Conservation (phyloP, 2,113 vertebrate species). For the Chaenocephalus aceratus region DNA sequence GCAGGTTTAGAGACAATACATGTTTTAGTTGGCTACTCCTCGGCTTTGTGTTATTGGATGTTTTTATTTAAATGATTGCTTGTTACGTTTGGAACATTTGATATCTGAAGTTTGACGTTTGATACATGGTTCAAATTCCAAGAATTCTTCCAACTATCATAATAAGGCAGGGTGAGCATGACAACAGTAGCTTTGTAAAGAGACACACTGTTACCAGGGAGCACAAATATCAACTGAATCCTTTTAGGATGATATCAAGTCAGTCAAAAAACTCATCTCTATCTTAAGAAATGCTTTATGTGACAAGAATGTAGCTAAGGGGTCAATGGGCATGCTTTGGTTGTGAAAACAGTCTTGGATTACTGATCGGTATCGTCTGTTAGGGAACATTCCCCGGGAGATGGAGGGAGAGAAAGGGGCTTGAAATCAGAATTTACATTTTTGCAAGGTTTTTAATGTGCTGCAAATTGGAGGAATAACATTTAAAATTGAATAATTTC, state of each 20-base stretch:
- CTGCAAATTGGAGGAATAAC: not conserved
- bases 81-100: slow-evolving; percentile 17
- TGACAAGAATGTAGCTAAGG: slow-evolving; percentile 49
- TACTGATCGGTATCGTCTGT: slow-evolving; percentile 41
- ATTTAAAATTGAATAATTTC: not conserved
- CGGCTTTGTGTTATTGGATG: not conserved
- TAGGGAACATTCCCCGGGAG: slow-evolving; percentile 4
- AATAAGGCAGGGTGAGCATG: slow-evolving; percentile 35
- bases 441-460: not conserved
- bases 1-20: not conserved
- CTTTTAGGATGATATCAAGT: slow-evolving; percentile 55
- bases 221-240: slow-evolving; percentile 27
- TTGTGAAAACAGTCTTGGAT: slow-evolving; percentile 41
- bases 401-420: not conserved
- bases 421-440: not conserved
- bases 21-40: not conserved
- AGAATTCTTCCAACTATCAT: slow-evolving; percentile 43
- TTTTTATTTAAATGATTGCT: not conserved
- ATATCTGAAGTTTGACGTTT: slow-evolving; percentile 5
- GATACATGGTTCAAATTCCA: slow-evolving; percentile 45
- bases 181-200: slow-evolving; percentile 36
- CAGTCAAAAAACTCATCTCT: slow-evolving; percentile 36
- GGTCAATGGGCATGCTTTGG: not conserved
- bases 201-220: slow-evolving; percentile 38
- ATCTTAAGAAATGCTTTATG: slow-evolving; percentile 27